Evolutionary conservation across 2,113 vertebrate genomes (phyloP).

Genomic region (Coptodon bakossiorum): DNA sequence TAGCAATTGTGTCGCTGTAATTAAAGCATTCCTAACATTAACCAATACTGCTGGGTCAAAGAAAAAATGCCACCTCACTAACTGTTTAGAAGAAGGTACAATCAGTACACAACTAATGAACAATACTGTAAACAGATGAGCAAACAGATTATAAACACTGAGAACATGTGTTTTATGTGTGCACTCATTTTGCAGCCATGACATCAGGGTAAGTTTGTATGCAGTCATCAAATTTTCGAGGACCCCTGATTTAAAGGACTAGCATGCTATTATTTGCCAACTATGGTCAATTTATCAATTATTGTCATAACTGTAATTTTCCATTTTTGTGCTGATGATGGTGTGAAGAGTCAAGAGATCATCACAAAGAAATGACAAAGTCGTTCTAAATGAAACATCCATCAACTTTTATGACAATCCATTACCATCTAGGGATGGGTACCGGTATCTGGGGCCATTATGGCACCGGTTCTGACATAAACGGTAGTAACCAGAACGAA

Average conservation of each 20-base stretch:
- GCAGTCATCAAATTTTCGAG: neutral
- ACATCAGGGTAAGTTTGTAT: neutral
- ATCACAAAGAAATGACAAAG: neutral
- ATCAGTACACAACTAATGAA: neutral
- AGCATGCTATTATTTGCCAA: neutral
- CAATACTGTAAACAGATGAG: neutral
- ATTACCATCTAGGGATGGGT: neutral
- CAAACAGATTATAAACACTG: fast-evolving
- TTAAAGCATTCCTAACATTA: neutral
- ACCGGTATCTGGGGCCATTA: too few relatives aligned
- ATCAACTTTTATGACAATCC: neutral
- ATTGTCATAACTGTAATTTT: neutral
- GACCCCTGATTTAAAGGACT: neutral
- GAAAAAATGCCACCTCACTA: neutral
- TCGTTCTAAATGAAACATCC: neutral
- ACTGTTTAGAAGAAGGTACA: neutral
- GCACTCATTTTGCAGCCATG: fast-evolving
- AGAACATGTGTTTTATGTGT: neutral
- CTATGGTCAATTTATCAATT: neutral
- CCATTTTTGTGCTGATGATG: neutral
- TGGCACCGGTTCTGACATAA: too few relatives aligned
- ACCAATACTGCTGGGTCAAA: neutral
- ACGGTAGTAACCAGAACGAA: too few relatives aligned
- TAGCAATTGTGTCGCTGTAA: neutral
- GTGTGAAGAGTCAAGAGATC: neutral